phyloP scores from a whole-genome alignment of 2,888 invertebrate species.

The Acanthosepion pharaonis region DNA sequence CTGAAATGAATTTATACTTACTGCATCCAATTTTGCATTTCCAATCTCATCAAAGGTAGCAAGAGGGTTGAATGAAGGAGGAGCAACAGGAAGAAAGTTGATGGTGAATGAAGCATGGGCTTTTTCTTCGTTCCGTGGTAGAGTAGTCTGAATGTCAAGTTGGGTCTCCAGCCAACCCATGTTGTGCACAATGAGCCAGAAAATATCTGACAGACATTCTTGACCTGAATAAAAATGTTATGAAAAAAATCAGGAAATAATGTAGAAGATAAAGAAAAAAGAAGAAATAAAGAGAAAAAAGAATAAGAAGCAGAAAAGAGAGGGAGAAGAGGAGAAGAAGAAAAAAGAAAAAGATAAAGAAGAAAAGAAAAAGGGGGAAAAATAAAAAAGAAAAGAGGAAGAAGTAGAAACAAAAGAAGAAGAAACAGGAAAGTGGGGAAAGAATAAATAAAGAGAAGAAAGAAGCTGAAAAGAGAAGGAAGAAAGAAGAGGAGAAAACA shows the following conservation, averaged over 20 bases:
- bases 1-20: constrained; percentile 53
- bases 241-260: not conserved
- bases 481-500: too few relatives aligned
- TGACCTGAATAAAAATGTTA: constrained; percentile 56
- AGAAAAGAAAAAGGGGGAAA: too few relatives aligned
- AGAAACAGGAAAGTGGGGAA: too few relatives aligned
- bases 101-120: not conserved
- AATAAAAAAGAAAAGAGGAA: too few relatives aligned
- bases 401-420: too few relatives aligned
- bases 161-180: constrained; percentile 67
- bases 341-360: too few relatives aligned
- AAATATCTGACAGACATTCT: constrained; percentile 57
- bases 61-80: constrained; percentile 61
- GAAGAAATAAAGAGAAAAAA: too few relatives aligned
- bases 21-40: constrained; percentile 65
- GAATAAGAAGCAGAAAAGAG: too few relatives aligned
- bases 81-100: not conserved
- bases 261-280: too few relatives aligned
- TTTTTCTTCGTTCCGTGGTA: constrained; percentile 52
- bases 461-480: too few relatives aligned
- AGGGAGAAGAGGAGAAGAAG: not conserved
- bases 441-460: too few relatives aligned
- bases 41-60: constrained; percentile 65
- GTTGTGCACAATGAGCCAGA: constrained; percentile 67
- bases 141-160: constrained; percentile 64